Percentiles rank a stretch among this genome's conserved stretches.
These are phyloP conservation scores for Notamacropus eugenii DNA, from an alignment of 2,797 vertebrate genomes.

Conservation along the genomic window DNA sequence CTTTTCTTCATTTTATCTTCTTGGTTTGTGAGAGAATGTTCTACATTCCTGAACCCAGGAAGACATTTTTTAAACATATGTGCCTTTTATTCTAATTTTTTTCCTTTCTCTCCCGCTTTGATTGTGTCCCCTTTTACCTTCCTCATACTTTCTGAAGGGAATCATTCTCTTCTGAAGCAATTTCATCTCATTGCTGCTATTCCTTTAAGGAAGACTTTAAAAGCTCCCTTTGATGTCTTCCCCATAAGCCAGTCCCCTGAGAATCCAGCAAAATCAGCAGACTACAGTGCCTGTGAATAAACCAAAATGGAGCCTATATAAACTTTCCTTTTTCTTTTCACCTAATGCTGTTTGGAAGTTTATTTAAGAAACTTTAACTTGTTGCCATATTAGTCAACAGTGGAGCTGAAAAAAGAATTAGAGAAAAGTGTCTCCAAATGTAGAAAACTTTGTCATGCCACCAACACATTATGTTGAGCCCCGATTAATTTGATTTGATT, in stretches of 20 bases:
- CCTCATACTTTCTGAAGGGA: constrained; percentile 25
- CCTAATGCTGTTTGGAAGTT: constrained; percentile 25
- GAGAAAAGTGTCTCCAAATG: background rate
- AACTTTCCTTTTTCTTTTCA: background rate
- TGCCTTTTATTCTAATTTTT: constrained; percentile 53
- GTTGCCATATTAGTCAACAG: background rate
- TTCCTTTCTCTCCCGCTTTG: constrained; percentile 40
- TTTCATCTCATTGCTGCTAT: background rate
- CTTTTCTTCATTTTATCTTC: constrained; percentile 33
- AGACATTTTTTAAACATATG: constrained; percentile 34
- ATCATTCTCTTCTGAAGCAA: constrained; percentile 47
- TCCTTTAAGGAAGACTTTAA: constrained; percentile 54
- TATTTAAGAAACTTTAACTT: constrained; percentile 6
- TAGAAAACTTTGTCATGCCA: background rate
- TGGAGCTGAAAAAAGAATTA: constrained; percentile 1
- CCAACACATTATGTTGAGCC: background rate
- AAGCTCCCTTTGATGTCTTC: constrained; percentile 42
- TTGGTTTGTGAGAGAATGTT: background rate
- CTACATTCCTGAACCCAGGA: constrained; percentile 10
- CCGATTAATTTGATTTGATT: background rate
- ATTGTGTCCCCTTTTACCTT: constrained; percentile 47
- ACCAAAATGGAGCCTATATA: background rate
- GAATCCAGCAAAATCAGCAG: constrained; percentile 26
- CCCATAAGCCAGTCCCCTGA: background rate
- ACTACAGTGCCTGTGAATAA: background rate